phyloP scores from a whole-genome alignment of 1,140 invertebrate species.

The Phymastichus coffea region DNA sequence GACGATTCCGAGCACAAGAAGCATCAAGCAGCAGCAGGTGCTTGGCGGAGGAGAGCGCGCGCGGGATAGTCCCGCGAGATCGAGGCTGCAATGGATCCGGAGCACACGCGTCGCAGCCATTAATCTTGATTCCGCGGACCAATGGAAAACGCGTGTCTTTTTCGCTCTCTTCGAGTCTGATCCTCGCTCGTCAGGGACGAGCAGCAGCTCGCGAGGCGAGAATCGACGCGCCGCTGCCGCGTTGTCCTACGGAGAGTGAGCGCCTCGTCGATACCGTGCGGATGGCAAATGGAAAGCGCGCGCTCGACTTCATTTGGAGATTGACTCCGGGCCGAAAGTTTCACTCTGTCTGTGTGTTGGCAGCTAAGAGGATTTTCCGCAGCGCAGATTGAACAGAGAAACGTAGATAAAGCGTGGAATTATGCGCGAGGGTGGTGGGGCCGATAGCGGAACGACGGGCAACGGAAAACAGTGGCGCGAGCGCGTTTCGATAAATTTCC shows the following conservation, averaged over 20 bases:
- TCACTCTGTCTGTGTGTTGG: no score
- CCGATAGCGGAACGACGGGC: not conserved
- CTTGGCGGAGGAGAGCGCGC: no score
- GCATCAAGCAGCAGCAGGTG: no score
- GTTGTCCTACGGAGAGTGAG: not conserved
- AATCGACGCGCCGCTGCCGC: no score
- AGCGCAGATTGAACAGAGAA: not conserved
- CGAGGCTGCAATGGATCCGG: not conserved
- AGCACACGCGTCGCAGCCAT: slow-evolving; percentile 44
- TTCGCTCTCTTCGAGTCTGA: not conserved
- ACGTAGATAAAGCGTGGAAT: slow-evolving; percentile 8
- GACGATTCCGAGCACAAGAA: no score
- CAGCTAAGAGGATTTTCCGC: slow-evolving; percentile 12
- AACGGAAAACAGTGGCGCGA: no score
- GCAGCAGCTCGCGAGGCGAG: no score
- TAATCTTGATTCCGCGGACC: slow-evolving; percentile 49
- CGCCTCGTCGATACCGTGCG: slow-evolving; percentile 3
- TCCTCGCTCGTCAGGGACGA: not conserved
- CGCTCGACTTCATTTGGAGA: slow-evolving; percentile 8
- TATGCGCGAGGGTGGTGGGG: not conserved
- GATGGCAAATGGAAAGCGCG: slow-evolving; percentile 20
- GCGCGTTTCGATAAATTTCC: no score
- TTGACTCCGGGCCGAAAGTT: slow-evolving; percentile 14
- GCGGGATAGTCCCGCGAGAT: no score
- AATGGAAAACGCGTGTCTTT: slow-evolving; percentile 34